Base-by-base conservation (phyloP, 2,113 vertebrate genomes). In the Spermophilus dauricus region DNA sequence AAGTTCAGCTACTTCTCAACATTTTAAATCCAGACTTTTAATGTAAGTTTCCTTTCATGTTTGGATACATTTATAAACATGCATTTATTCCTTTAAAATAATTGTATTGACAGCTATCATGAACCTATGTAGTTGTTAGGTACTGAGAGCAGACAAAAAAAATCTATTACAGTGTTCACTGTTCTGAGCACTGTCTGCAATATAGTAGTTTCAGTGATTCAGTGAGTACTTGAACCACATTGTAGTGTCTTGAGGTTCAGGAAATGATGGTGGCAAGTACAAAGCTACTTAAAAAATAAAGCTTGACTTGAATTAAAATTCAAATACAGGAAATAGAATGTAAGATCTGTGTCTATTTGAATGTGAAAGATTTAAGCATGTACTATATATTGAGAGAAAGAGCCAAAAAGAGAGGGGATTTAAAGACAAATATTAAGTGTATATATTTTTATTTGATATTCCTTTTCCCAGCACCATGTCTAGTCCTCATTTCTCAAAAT, bases 1-100 rank as follows among this genome's bases (percentile, higher is more conserved):
- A 84, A 96, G 24, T 92, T 95, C 30, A 92, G 42, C 26, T 96
- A 69, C 53, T 61, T 95, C 48, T 89, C 48, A 96, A 34, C 16
- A 63, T 86, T 88, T 91, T 61, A 82, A 84, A 88, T 13, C 24
- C 10, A 83, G 48, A 22, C n/a, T 95, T 93, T 82, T 39, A 58
- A 45, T 86, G 7, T 67, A 51, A 81, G 39, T 48, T 92, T 92
- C 20, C 51, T 80, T 88, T 86, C 20, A 37, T 80, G 26, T 6
- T 70, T 96, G 37, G 16, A 67, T 77, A 75, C 91, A 58, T 63
- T 26, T 12, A 30, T 14, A 45, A 61, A 12, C 24, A 37, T 81
- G 12, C 26, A 65, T 34, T 82, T 37, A 78, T 95, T 89, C 8
- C 63, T 70, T 93, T 26, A 88, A 16, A 8, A 82, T 0, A 45